A percentile compares a stretch with the other conserved stretches of the same genome.
Evolutionary conservation across 1,140 invertebrate species (phyloP).

Genomic region (Vollenhovia emeryi): DNA sequence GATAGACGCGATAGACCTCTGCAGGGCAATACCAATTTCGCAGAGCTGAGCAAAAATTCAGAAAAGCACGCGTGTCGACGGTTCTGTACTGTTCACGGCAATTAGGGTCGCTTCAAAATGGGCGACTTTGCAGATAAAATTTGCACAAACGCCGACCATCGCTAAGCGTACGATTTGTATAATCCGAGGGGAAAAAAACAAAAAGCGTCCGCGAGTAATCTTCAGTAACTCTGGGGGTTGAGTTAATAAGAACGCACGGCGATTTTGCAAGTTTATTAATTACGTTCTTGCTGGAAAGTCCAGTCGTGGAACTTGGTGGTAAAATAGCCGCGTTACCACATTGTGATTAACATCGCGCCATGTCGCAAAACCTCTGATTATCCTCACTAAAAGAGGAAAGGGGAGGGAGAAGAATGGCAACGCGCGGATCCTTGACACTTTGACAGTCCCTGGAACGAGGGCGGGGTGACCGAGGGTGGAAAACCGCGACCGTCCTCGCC

Average conservation of each 20-base stretch:
- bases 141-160: not conserved
- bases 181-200: too few species aligned
- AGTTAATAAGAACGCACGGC: not conserved
- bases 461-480: slow-evolving; percentile 49
- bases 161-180: not conserved
- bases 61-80: not conserved
- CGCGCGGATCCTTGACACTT: slow-evolving; percentile 70
- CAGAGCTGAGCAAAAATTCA: not conserved
- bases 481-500: slow-evolving; percentile 68
- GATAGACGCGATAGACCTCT: not conserved
- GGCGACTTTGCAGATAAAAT: not conserved
- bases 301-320: not conserved
- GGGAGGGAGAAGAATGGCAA: slow-evolving; percentile 61
- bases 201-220: not conserved
- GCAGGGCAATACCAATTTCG: slow-evolving; percentile 8
- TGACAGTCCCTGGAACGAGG: slow-evolving; percentile 68
- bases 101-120: not conserved
- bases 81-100: not conserved
- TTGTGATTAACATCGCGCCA: slow-evolving; percentile 22
- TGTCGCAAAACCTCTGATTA: slow-evolving; percentile 38
- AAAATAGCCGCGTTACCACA: slow-evolving; percentile 26
- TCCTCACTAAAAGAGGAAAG: not conserved
- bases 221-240: not conserved
- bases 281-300: not conserved
- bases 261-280: not conserved